A percentile compares a stretch with the other conserved stretches of the same genome.
Conservation (phyloP, 2,113 vertebrate species). For the Verasper variegatus region DNA sequence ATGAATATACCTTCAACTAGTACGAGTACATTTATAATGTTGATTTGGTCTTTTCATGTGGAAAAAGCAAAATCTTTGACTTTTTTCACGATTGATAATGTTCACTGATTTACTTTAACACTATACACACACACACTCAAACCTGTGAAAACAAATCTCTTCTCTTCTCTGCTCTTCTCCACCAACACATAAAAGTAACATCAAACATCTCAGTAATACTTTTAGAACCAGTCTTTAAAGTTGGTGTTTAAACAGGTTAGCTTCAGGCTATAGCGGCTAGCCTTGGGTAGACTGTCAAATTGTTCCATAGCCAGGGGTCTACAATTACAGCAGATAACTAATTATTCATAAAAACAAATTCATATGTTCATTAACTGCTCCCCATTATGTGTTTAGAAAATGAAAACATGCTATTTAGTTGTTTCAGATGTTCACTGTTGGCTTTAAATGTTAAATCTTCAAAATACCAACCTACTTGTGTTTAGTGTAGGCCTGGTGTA, state of each 20-base stretch:
- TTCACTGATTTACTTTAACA: background rate
- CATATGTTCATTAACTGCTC: conserved; percentile 9
- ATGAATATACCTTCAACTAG: conserved; percentile 21
- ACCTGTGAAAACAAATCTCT: conserved; percentile 17
- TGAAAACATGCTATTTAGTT: background rate
- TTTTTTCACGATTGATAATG: background rate
- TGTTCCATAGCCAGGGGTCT: conserved; percentile 38
- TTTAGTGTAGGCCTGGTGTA: background rate
- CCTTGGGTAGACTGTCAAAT: conserved; percentile 16
- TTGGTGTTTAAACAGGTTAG: conserved; percentile 11
- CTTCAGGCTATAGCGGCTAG: conserved; percentile 29
- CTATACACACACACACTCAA: too few relatives aligned
- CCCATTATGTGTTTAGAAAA: conserved; percentile 5
- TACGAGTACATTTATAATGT: background rate
- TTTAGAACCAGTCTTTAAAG: background rate
- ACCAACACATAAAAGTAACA: too few relatives aligned
- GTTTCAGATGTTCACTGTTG: background rate
- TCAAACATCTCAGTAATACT: background rate
- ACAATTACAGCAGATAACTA: conserved; percentile 31
- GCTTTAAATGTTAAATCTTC: background rate
- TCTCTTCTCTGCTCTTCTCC: conserved; percentile 11
- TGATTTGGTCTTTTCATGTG: too few relatives aligned
- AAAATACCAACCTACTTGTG: background rate
- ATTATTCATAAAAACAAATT: conserved; percentile 30
- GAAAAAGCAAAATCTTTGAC: too few relatives aligned